Conservation (phyloP, 2,888 invertebrate genomes). For the Minunthozetes semirufus region DNA sequence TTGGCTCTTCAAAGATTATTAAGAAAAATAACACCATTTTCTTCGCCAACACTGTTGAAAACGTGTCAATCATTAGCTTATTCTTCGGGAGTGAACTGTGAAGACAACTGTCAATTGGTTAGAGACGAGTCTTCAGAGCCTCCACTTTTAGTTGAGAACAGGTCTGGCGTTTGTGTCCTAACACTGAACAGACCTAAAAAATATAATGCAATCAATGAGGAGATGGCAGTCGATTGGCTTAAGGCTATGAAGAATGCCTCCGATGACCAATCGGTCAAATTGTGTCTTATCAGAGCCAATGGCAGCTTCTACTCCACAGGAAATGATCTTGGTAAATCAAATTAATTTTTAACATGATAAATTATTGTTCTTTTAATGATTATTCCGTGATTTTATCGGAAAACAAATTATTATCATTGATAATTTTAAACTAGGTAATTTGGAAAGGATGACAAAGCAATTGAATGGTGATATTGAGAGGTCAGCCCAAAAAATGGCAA, state of each 20-base stretch:
- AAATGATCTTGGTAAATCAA: conserved; percentile 61
- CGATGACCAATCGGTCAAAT: conserved; percentile 56
- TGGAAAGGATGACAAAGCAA: conserved; percentile 29
- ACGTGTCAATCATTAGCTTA: not conserved
- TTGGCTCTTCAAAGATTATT: no score
- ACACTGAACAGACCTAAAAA: conserved; percentile 67
- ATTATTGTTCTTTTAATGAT: no score
- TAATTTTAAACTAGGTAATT: conserved; percentile 28
- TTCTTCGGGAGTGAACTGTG: not conserved
- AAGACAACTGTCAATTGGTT: conserved; percentile 48
- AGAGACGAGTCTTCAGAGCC: conserved; percentile 43
- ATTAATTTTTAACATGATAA: not conserved
- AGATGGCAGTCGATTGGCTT: conserved; percentile 44
- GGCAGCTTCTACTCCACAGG: conserved; percentile 79
- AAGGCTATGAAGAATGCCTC: conserved; percentile 60
- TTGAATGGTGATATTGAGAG: conserved; percentile 44
- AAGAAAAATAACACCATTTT: no score
- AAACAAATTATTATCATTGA: not conserved
- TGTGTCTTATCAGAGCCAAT: conserved; percentile 52
- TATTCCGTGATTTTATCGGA: no score
- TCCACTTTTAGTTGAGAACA: conserved; percentile 19
- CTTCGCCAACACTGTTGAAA: not conserved
- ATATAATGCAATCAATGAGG: conserved; percentile 59
- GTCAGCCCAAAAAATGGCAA: conserved; percentile 47
- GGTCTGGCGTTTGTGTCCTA: conserved; percentile 48